Conservation (phyloP, 2,888 invertebrate genomes). For the Tetranychus piercei region DNA sequence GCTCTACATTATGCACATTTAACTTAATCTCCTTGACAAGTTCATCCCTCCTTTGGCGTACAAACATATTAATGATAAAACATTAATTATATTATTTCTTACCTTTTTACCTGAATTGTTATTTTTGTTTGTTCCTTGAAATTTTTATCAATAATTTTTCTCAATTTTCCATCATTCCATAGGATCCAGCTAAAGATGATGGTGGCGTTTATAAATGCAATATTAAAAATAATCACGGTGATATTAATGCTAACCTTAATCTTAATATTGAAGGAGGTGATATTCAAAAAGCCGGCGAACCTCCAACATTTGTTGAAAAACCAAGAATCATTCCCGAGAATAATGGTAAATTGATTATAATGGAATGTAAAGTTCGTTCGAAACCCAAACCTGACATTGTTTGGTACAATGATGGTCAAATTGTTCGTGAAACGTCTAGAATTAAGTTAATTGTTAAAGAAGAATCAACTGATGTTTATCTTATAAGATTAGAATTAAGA, state of each 20-base stretch:
- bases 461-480: conserved; percentile 65
- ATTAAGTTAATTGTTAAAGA: conserved; percentile 59
- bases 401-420: conserved; percentile 23
- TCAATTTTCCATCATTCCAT: not conserved
- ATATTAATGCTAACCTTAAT: conserved; percentile 36
- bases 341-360: conserved; percentile 83
- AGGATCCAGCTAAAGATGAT: conserved; percentile 34
- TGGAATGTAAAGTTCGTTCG: conserved; percentile 77
- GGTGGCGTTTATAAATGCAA: conserved; percentile 38
- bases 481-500: conserved; percentile 63
- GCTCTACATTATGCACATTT: not conserved
- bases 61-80: not conserved
- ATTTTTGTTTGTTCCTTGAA: not conserved
- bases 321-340: conserved; percentile 97
- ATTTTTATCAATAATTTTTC: conserved; percentile 3
- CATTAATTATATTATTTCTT: not conserved
- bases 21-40: not conserved
- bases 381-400: conserved; percentile 60
- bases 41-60: not conserved
- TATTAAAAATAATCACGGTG: conserved; percentile 37
- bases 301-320: conserved; percentile 92
- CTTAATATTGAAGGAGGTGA: conserved; percentile 36
- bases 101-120: not conserved
- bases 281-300: conserved; percentile 38
- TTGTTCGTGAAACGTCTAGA: conserved; percentile 23